These are phyloP conservation scores for Ophion slaviceki DNA, from an alignment of 2,888 invertebrate genomes.

Conservation along the genomic window DNA sequence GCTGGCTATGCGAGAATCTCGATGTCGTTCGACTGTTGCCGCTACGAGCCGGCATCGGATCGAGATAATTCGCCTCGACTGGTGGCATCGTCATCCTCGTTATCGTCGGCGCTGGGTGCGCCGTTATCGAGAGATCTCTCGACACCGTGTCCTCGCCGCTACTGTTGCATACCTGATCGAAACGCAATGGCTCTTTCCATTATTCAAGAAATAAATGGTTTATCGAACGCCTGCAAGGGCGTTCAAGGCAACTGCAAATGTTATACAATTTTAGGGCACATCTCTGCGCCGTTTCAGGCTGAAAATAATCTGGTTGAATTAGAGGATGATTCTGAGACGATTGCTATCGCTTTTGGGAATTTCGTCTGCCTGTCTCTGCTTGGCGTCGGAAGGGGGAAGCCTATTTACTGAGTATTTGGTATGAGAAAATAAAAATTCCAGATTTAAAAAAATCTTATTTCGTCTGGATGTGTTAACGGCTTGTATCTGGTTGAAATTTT, in stretches of 20 bases:
- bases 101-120: conserved; percentile 82
- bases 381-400: too few species aligned
- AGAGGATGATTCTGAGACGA: not conserved
- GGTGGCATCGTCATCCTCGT: conserved; percentile 82
- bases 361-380: too few species aligned
- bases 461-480: too few species aligned
- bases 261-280: too few species aligned
- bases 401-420: too few species aligned
- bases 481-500: too few species aligned
- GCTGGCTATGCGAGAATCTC: conserved; percentile 78
- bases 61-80: conserved; percentile 84
- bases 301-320: too few species aligned
- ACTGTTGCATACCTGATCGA: conserved; percentile 78
- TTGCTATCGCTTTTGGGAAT: not conserved
- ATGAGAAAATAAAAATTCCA: too few species aligned
- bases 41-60: conserved; percentile 82
- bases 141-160: conserved; percentile 81
- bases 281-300: too few species aligned
- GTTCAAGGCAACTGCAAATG: too few species aligned
- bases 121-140: conserved; percentile 79
- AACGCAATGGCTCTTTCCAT: not conserved
- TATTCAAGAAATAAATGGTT: not conserved
- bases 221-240: not conserved
- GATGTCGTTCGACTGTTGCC: conserved; percentile 73
- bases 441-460: too few species aligned